Base-by-base conservation (phyloP, 2,797 vertebrate species). In the Hyperoplus lanceolatus region DNA sequence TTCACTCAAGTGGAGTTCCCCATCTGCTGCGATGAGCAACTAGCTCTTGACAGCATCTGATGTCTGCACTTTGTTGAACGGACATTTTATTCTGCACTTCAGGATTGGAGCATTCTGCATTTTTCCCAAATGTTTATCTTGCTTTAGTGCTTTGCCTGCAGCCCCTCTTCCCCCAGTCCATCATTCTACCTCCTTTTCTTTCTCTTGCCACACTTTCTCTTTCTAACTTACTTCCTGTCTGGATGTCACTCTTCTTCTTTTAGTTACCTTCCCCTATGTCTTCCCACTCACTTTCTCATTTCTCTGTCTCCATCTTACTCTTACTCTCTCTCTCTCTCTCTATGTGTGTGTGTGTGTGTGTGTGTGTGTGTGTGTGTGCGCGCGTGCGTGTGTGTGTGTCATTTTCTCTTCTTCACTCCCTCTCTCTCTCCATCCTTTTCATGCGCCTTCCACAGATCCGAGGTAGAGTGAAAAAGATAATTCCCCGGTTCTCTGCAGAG, bases 401-500 rank as follows among this genome's bases (percentile, higher is more conserved):
- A 73, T 75, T 82, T 73, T 81, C 62, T 76, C 45, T 66, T 70
- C 48, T 69, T 70, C 41, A 70, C 60, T 71, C 71, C 73, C 74
- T 16, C 63, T 70, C 79, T 75, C 55, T 77, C 87, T 89, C 84
- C 81, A 69, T 89, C 77, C 81, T 79, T 73, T 89, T 87, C 86
- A 85, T 38, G 61, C 66, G 15, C 80, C 75, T 85, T 82, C 73
- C 75, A 65, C 61, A 51, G 79, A 91, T 92, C 78, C 62, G 29
- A 86, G 60, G 86, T 73, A 54, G 66, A 82, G 74, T 79, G 84
- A 66, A 68, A 74, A 75, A 90, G 89, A 92, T 91, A 86, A 91
- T 90, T 92, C 89, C 91, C 90, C 60, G 78, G 73, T 88, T 89
- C 89, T 92, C 85, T 84, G 86, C 82, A 62, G 83, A 84, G 75